A percentile compares a stretch with the other conserved stretches of the same genome.
Evolutionary conservation across 2,888 invertebrate genomes (phyloP).

Genomic region (Diploptera punctata): DNA sequence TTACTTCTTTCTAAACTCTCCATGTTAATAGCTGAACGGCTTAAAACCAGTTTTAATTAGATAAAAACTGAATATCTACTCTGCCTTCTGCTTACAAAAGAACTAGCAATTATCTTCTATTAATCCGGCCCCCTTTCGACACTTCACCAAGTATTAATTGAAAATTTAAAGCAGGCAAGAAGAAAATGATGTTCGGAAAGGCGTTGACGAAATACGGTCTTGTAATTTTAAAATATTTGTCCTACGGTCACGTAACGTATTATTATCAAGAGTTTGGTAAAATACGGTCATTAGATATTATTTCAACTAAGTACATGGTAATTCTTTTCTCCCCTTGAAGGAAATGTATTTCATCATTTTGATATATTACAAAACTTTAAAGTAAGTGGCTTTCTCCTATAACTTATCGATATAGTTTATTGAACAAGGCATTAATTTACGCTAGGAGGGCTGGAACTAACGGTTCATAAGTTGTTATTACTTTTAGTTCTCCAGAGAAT

Average conservation of each 20-base stretch:
- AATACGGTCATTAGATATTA: too few species aligned
- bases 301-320: not conserved
- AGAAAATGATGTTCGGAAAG: not conserved
- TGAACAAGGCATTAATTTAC: too few species aligned
- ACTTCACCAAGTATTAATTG: not conserved
- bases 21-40: not conserved
- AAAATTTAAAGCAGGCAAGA: not conserved
- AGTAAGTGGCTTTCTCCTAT: too few species aligned
- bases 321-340: not conserved
- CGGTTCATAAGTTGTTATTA: too few species aligned
- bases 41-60: constrained; percentile 29
- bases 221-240: not conserved
- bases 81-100: not conserved
- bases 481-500: too few species aligned
- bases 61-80: constrained; percentile 10
- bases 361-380: constrained; percentile 12
- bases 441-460: too few species aligned
- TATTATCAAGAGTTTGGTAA: not conserved
- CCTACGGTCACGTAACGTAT: not conserved
- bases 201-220: not conserved
- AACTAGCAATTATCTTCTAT: not conserved
- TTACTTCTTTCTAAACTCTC: not conserved
- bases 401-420: too few species aligned
- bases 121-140: not conserved
- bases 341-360: not conserved